Evolutionary conservation across 2,797 vertebrate species (phyloP).

Genomic region (Scolopax rusticola): DNA sequence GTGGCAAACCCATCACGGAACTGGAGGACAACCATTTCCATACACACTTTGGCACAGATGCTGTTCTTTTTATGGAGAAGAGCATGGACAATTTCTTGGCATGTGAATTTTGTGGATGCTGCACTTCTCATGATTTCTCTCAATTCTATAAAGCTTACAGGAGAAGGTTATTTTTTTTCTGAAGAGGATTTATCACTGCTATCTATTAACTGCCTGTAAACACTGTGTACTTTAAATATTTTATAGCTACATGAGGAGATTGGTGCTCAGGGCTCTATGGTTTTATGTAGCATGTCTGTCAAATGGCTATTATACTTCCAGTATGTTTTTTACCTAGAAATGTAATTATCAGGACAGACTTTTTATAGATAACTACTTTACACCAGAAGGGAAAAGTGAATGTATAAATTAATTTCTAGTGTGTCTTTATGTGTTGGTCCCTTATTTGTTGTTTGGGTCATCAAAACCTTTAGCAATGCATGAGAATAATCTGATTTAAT

Average conservation of each 20-base stretch:
- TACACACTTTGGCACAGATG: not conserved
- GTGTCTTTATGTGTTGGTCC: not conserved
- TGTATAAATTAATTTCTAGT: not conserved
- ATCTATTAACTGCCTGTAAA: constrained; percentile 15
- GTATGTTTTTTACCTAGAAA: not conserved
- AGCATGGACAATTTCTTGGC: not conserved
- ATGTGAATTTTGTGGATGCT: not conserved
- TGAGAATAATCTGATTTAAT: constrained; percentile 13
- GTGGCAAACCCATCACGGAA: not conserved
- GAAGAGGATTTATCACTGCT: not conserved
- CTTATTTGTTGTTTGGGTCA: not conserved
- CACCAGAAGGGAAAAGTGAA: not conserved
- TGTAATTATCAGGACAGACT: not conserved
- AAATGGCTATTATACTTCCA: not conserved
- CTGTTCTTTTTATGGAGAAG: not conserved
- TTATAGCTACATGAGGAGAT: not conserved
- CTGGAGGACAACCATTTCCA: not conserved
- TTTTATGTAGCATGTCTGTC: not conserved
- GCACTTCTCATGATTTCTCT: not conserved
- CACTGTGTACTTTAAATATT: constrained; percentile 1
- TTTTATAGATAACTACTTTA: not conserved
- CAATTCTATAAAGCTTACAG: not conserved
- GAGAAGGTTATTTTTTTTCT: not conserved
- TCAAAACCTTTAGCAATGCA: not conserved
- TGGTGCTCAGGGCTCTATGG: not conserved